Evolutionary conservation across 2,113 vertebrate species (phyloP).

Genomic region (Rhinolophus sinicus): DNA sequence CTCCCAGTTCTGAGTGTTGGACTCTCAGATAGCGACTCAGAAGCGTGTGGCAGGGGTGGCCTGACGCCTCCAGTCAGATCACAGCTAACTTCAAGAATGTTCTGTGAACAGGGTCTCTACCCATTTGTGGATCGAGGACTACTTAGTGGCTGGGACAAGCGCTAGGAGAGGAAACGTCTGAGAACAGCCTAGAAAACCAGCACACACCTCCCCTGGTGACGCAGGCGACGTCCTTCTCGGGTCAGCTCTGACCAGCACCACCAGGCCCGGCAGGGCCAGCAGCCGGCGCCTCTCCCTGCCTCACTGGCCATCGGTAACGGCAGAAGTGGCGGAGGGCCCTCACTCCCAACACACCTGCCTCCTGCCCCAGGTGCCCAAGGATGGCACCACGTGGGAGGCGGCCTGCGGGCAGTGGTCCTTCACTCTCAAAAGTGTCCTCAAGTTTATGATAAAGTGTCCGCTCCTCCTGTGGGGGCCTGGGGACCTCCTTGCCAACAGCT

Average conservation of each 20-base stretch:
- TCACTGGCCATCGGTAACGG: fast-evolving
- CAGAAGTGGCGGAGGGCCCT: not conserved
- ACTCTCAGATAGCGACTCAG: too few relatives aligned
- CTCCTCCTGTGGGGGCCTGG: not conserved
- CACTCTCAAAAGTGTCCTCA: fast-evolving
- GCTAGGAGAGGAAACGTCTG: fast-evolving
- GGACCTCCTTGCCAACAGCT: not conserved
- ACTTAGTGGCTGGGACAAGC: fast-evolving
- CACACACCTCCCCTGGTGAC: fast-evolving
- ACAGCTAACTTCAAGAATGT: not conserved
- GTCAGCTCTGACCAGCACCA: not conserved
- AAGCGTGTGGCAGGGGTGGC: not conserved
- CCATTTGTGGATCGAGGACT: fast-evolving
- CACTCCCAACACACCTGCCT: not conserved
- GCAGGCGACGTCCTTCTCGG: not conserved
- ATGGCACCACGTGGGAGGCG: not conserved
- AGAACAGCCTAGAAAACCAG: not conserved
- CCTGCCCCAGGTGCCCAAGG: fast-evolving
- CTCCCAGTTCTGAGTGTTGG: not conserved
- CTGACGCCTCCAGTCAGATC: not conserved
- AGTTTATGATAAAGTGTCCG: fast-evolving
- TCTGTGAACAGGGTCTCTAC: not conserved
- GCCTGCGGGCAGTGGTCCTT: not conserved
- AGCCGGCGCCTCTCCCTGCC: not conserved
- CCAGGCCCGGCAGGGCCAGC: not conserved